Evolutionary conservation across 2,888 invertebrate genomes (phyloP).

Genomic region (Platyscelio sp.): DNA sequence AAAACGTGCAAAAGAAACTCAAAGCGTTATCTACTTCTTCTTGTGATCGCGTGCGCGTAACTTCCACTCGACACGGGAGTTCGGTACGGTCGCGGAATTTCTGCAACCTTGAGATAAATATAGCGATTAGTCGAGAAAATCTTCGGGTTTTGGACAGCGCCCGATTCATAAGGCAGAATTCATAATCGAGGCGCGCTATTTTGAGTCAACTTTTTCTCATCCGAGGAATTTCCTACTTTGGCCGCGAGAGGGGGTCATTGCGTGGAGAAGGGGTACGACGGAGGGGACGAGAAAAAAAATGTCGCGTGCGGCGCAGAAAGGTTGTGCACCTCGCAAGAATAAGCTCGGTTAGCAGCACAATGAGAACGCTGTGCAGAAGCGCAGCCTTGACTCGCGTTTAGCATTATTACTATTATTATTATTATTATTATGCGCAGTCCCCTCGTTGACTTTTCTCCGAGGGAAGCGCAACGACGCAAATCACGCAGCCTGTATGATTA

Average conservation of each 20-base stretch:
- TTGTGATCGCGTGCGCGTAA: constrained; percentile 51
- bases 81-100: constrained; percentile 59
- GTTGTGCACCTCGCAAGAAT: constrained; percentile 52
- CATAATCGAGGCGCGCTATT: constrained; percentile 33
- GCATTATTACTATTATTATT: constrained; percentile 65
- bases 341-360: constrained; percentile 60
- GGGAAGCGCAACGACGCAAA: constrained; percentile 67
- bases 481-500: too few relatives aligned
- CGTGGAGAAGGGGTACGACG: background rate
- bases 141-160: constrained; percentile 47
- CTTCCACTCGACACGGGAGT: constrained; percentile 38
- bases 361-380: constrained; percentile 68
- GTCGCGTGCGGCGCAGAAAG: constrained; percentile 21
- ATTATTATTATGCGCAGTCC: too few relatives aligned
- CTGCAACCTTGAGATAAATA: constrained; percentile 74
- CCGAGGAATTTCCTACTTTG: too few relatives aligned
- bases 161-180: constrained; percentile 19
- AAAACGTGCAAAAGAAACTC: constrained; percentile 17
- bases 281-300: background rate
- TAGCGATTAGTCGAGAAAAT: constrained; percentile 67
- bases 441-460: constrained; percentile 23
- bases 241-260: background rate
- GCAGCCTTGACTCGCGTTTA: constrained; percentile 54
- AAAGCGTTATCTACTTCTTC: constrained; percentile 30
- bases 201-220: background rate